Evolutionary conservation across 1,140 invertebrate genomes (phyloP).

Genomic region (Colletes gigas): DNA sequence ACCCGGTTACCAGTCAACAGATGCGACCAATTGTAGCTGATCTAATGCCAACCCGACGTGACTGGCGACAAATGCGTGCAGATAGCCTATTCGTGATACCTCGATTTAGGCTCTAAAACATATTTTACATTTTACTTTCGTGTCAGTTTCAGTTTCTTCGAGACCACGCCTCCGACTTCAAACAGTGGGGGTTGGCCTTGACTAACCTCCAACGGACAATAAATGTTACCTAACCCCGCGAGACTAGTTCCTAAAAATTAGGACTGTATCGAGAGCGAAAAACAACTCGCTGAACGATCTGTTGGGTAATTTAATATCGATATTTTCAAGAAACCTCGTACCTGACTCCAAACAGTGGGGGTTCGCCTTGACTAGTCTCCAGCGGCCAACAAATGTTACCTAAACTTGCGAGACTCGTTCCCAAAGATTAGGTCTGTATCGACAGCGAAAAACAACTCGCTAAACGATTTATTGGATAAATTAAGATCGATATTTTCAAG

Average conservation of each 20-base stretch:
- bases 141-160: neutral
- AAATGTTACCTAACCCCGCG: too few relatives aligned
- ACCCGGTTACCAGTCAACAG: constrained; percentile 68
- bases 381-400: too few relatives aligned
- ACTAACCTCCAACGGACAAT: too few relatives aligned
- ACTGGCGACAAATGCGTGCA: neutral
- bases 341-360: too few relatives aligned
- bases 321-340: neutral
- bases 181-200: too few relatives aligned
- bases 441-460: neutral
- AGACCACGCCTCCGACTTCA: neutral
- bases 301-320: constrained; percentile 2
- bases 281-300: neutral
- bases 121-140: too few relatives aligned
- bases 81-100: neutral
- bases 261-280: too few relatives aligned
- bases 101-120: neutral
- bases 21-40: constrained; percentile 64
- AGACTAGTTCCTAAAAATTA: too few relatives aligned
- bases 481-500: constrained; percentile 15
- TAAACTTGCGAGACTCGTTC: too few relatives aligned
- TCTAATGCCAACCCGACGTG: constrained; percentile 49
- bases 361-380: too few relatives aligned
- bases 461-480: neutral
- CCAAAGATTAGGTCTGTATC: too few relatives aligned